A percentile compares a stretch with the other conserved stretches of the same genome.
Evolutionary conservation across 2,888 invertebrate species (phyloP).

Genomic region (Cryptops parisi): DNA sequence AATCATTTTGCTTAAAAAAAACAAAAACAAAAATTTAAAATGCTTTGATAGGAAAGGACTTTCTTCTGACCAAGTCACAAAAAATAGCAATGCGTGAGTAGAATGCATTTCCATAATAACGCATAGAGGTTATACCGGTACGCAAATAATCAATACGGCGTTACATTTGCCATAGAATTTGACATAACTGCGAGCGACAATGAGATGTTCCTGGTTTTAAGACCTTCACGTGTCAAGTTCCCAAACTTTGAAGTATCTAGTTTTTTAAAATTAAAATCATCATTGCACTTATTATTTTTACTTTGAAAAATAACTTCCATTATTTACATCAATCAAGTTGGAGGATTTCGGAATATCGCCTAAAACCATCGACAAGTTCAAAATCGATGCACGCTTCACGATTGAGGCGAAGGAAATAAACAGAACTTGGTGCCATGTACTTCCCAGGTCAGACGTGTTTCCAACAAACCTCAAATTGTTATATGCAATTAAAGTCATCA

Average conservation of each 20-base stretch:
- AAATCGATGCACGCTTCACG: background rate
- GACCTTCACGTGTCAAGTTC: background rate
- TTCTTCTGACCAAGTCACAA: no score
- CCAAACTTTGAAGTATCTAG: background rate
- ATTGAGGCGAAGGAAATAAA: conserved; percentile 1
- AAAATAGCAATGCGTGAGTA: no score
- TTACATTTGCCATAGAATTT: background rate
- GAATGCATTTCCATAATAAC: no score
- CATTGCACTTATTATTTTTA: background rate
- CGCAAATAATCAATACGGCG: no score
- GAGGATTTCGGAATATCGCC: background rate
- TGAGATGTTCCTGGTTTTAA: background rate
- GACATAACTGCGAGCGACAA: background rate
- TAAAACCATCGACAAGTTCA: background rate
- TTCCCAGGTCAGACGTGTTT: background rate
- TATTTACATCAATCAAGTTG: no score
- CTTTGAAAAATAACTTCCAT: no score
- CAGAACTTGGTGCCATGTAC: background rate
- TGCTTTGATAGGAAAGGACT: no score
- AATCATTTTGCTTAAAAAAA: background rate
- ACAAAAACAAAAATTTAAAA: no score
- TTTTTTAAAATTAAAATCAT: background rate
- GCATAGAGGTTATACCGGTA: no score
- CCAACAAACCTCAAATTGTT: background rate
- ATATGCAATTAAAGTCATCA: no score